Base-by-base conservation (phyloP, 2,113 vertebrate genomes). In the Phrynocephalus versicolor region DNA sequence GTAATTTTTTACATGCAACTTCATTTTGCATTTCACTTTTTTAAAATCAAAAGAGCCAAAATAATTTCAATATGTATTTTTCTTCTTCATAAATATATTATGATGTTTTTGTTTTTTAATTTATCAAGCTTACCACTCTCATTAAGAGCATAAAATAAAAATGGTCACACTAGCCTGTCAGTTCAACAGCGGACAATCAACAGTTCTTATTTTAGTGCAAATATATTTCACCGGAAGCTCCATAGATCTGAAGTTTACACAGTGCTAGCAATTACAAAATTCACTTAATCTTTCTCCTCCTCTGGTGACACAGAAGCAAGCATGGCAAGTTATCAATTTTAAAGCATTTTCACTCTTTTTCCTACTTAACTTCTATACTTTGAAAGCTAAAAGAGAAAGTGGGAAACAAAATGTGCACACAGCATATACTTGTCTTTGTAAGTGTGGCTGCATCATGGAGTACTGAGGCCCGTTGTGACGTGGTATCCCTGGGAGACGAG, bases 371-470 rank as follows among this genome's bases (percentile, higher is more conserved):
- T 73, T 35, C 10, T 51, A 51, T 51, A 51, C 10, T 51, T 51
- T 51, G 10, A 0, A 30, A 76, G 85, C 85, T 87, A 87, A 75
- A 79, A 94, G 90, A 89, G 86, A 89, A 88, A 85, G 45, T 67
- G 89, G 89, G 85, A 88, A 94, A 92, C 92, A 92, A 94, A 94
- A 89, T 82, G 72, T 93, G 92, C 92, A 93, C 92, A 92, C 91
- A 93, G 94, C 90, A 91, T 97, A 95, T 94, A 99, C 99, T 98
- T 99, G 99, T 98, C 99, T 98, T 96, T 99, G 98, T 90, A 99
- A 97, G 93, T 99, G 98, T 67, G 98, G 97, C 94, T 99, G 98
- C 97, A 99, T 98, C 98, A 99, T 97, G 88, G 97, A 96, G 91
- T 98, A 99, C 10, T 98, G 98, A 90, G 98, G 98, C 75, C 98